Conservation (phyloP, 2,113 vertebrate genomes). For the Coreoperca whiteheadi region DNA sequence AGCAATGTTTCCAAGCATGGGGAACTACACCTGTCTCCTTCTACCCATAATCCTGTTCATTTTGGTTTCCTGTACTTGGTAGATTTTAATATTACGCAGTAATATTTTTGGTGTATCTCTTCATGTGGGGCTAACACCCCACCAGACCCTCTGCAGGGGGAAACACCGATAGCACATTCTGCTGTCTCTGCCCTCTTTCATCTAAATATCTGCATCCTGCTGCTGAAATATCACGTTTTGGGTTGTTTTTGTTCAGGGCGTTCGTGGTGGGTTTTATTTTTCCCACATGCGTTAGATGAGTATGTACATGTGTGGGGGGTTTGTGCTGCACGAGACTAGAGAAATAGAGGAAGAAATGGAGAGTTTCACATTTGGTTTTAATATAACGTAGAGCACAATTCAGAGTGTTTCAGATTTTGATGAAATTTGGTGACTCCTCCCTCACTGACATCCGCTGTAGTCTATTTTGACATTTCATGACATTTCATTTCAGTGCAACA, state of each 20-base stretch:
- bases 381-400: background rate
- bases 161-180: constrained; percentile 52
- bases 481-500: constrained; percentile 7
- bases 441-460: background rate
- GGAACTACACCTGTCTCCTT: background rate
- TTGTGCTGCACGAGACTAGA: background rate
- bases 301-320: background rate
- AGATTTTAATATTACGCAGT: background rate
- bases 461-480: background rate
- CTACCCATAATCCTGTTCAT: background rate
- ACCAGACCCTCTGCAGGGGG: constrained; percentile 44
- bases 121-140: background rate
- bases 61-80: background rate
- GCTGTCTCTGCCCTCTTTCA: constrained; percentile 53
- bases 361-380: constrained; percentile 1
- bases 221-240: constrained; percentile 51
- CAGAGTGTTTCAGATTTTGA: background rate
- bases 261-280: constrained; percentile 30
- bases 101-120: background rate
- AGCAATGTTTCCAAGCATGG: too few relatives aligned
- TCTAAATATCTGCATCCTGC: constrained; percentile 63
- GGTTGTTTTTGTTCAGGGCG: background rate
- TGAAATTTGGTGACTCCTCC: background rate
- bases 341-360: background rate
- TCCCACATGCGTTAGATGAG: background rate